These are phyloP conservation scores for Oophaga sylvatica DNA, from an alignment of 2,797 vertebrate genomes.

Conservation along the genomic window DNA sequence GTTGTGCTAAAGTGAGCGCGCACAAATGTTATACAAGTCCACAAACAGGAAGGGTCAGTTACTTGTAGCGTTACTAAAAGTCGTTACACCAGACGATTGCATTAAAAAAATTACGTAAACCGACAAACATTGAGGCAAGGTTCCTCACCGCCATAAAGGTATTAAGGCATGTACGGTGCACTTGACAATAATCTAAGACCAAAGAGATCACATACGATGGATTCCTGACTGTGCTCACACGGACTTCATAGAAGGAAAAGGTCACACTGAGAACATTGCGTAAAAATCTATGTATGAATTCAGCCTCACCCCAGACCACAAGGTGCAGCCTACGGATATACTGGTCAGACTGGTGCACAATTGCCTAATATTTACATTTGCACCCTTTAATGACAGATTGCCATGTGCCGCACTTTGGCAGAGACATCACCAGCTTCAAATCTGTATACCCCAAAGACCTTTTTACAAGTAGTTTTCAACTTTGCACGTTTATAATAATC, in stretches of 20 bases:
- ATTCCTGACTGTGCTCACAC: neutral
- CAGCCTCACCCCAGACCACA: constrained; percentile 18
- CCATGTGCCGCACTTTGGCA: no score
- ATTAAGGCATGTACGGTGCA: neutral
- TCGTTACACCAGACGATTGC: neutral
- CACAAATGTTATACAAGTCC: no score
- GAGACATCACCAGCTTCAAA: no score
- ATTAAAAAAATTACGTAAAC: neutral
- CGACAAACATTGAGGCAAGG: neutral
- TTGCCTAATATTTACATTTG: neutral
- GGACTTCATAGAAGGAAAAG: neutral
- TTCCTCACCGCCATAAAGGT: neutral
- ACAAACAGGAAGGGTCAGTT: neutral
- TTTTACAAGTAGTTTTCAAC: no score
- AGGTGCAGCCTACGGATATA: constrained; percentile 9
- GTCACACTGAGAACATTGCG: neutral
- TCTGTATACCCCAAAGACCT: no score
- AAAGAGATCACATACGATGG: neutral
- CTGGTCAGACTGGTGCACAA: constrained; percentile 23
- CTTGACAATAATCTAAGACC: neutral
- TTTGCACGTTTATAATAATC: no score
- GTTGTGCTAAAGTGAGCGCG: no score
- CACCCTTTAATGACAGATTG: neutral
- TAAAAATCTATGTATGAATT: neutral
- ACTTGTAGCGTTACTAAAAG: neutral